Evolutionary conservation across 2,113 vertebrate genomes (phyloP), one percentile per base, ranked within the genome.

Genomic region (Limnothrissa miodon): DNA sequence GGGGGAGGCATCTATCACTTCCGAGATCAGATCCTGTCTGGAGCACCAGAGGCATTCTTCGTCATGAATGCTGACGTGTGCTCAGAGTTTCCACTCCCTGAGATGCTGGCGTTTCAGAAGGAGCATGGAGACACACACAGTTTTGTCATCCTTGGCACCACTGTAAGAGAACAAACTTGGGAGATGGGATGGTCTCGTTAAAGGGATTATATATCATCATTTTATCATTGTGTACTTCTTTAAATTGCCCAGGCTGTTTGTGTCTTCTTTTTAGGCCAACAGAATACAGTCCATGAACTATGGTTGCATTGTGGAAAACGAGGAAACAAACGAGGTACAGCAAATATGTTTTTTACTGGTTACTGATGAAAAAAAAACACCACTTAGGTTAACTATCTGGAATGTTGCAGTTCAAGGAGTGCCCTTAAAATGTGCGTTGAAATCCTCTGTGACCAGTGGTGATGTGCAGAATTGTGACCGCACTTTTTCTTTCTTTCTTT

Each of bases 1-100:
- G 98, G 96, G 23, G 98, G 98, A 53, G 98, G 98, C 86, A 96
- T 99, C 88, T 99, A 99, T 88, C 98, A 99, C 88, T 99, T 99
- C 93, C 94, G 98, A 91, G 98, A 99, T 92, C 98, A 99, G 95
- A 99, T 99, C 90, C 94, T 99, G 82, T 95, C 97, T 0, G 98
- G 98, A 8, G 91, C 92, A 85, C 95, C 98, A 0, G 96, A 98
- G 85, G 96, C 96, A 15, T 99, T 99, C 95, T 99, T 99, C 84
- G 95, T 99, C 81, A 93, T 99, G 92, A 99, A 99, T 2, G 97
- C 98, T 0, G 98, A 99, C 0, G 97, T 99, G 83, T 99, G 97
- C 88, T 97, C 97, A 0, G 97, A 97, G 84, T 99, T 99, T 87
- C 97, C 98, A 4, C 95, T 99, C 78, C 81, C 84, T 0, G 96